phyloP scores from a whole-genome alignment of 2,797 vertebrate genomes.

The Amniataba percoides region DNA sequence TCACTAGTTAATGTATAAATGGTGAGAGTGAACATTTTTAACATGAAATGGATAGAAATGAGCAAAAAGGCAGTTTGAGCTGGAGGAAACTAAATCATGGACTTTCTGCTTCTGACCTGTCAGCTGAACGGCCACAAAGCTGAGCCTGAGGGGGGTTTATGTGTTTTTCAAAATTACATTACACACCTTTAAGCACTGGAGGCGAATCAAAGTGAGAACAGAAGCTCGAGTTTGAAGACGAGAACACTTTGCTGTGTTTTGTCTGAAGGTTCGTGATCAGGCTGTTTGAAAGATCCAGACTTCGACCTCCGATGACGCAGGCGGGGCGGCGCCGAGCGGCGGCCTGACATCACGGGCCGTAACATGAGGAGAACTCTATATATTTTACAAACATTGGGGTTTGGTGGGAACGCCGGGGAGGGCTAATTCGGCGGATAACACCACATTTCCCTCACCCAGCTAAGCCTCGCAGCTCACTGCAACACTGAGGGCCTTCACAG shows the following conservation, averaged over 20 bases:
- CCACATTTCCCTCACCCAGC: slow-evolving; percentile 48
- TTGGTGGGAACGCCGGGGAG: slow-evolving; percentile 34
- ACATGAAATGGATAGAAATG: slow-evolving; percentile 2
- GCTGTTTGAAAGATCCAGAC: slow-evolving; percentile 59
- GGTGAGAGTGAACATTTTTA: neutral
- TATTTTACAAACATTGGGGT: slow-evolving; percentile 68
- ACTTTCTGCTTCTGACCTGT: neutral
- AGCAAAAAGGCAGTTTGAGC: neutral
- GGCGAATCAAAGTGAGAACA: slow-evolving; percentile 39
- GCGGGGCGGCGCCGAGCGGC: slow-evolving; percentile 21
- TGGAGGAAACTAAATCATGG: neutral
- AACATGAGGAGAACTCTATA: slow-evolving; percentile 67
- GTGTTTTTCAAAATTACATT: slow-evolving; percentile 35
- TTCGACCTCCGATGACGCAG: slow-evolving; percentile 63
- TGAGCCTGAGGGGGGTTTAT: slow-evolving; percentile 11
- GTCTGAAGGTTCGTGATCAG: slow-evolving; percentile 53
- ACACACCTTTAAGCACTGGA: slow-evolving; percentile 31
- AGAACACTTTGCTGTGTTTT: slow-evolving; percentile 64
- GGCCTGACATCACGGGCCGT: slow-evolving; percentile 63
- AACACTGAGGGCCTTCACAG: slow-evolving; percentile 37
- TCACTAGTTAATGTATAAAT: neutral
- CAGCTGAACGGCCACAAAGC: slow-evolving; percentile 16
- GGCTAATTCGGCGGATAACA: slow-evolving; percentile 34
- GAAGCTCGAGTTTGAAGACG: slow-evolving; percentile 26
- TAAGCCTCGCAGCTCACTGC: slow-evolving; percentile 24